Evolutionary conservation across 1,140 invertebrate species (phyloP), one percentile per base, ranked within the genome.

Genomic region (Meteorus sp.): DNA sequence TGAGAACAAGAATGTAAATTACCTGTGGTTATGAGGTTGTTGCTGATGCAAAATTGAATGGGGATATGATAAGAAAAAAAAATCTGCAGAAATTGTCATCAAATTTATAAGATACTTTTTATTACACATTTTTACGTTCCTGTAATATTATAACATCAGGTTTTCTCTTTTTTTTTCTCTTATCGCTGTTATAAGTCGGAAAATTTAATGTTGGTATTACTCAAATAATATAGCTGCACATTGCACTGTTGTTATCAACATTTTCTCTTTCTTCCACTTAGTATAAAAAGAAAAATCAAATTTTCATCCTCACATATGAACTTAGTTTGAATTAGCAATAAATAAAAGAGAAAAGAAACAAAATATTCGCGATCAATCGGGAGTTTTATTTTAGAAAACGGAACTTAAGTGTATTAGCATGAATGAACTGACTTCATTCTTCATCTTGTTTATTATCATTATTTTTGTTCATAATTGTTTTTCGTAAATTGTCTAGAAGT

Each of bases 121-220:
- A 47, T 54, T 60, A 54, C 51, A 48, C 51, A 53, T 54, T 44
- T 58, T 60, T 60, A 60, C 37, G 43, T 53, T 60, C 58, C 58
- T 54, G 58, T 51, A 41, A 54, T 60, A 45, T 55, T 55, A 59
- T 54, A 54, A 59, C 41, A 60, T 54, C n/a, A n/a, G n/a, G n/a
- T n/a, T n/a, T n/a, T n/a, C n/a, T n/a, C n/a, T 45, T 48, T 11
- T 50, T 25, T 9, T 2, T 39, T 39, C 13, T n/a, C 48, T 2
- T 33, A 45, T 47, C 19, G 31, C 29, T 54, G 58, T 59, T 53
- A 53, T 33, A 59, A 59, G 39, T 59, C 57, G 47, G 45, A 59
- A 59, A 55, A 37, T 55, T 17, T 43, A 59, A 37, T 59, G 23
- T 52, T 9, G 4, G 27, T 29, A 20, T 35, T 52, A 25, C 52